phyloP scores from a whole-genome alignment of 2,113 vertebrate genomes.

The Mus pahari region DNA sequence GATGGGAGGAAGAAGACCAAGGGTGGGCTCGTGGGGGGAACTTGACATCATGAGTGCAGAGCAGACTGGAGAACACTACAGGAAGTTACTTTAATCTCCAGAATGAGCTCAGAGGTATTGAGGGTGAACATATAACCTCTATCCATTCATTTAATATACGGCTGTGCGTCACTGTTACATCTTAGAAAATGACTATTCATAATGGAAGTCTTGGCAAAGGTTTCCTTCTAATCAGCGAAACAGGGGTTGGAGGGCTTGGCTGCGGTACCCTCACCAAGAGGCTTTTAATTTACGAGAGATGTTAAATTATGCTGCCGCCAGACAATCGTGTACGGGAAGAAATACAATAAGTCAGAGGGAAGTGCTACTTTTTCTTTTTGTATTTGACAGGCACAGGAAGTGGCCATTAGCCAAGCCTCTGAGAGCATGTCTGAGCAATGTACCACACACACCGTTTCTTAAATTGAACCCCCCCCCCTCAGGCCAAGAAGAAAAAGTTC shows the following conservation, averaged over 20 bases:
- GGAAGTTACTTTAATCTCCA: constrained; percentile 51
- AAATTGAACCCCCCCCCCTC: not conserved
- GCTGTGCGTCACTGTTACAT: constrained; percentile 31
- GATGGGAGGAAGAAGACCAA: not conserved
- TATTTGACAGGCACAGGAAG: constrained; percentile 70
- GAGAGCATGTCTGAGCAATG: not conserved
- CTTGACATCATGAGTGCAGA: fast-evolving
- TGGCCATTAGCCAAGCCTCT: constrained; percentile 66
- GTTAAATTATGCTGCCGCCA: constrained; percentile 48
- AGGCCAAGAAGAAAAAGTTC: not conserved
- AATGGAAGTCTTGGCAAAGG: constrained; percentile 74
- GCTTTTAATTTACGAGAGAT: constrained; percentile 74
- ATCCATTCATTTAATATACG: constrained; percentile 57
- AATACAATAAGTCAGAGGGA: constrained; percentile 68
- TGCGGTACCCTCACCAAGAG: constrained; percentile 30
- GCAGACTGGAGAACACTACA: not conserved
- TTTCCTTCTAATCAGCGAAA: constrained; percentile 74
- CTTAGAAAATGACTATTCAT: constrained; percentile 71
- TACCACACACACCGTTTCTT: not conserved
- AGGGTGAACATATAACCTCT: not conserved
- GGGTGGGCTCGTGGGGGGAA: not conserved
- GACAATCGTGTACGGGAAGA: constrained; percentile 63
- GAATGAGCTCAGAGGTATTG: constrained; percentile 35
- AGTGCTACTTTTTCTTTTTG: constrained; percentile 46
- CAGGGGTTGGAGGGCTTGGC: constrained; percentile 59